Conservation (phyloP, 2,888 invertebrate species). For the Embidobia sp. region DNA sequence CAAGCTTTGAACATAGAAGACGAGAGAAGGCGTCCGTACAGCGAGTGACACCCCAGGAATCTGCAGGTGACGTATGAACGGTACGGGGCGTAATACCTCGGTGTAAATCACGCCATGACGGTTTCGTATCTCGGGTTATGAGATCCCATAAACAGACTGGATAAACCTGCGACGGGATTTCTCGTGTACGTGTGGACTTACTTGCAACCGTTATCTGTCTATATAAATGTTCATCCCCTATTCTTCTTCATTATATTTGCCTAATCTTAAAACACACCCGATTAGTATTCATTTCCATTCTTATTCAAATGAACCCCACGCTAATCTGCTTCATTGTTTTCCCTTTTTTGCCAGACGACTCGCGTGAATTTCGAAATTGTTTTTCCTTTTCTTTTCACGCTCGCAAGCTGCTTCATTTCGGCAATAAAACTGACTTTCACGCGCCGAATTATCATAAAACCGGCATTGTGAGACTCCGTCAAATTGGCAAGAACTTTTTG, state of each 20-base stretch:
- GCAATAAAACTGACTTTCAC: constrained; percentile 12
- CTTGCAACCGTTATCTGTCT: constrained; percentile 46
- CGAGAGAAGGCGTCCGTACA: no score
- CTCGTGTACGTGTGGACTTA: constrained; percentile 48
- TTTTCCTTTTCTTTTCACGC: constrained; percentile 11
- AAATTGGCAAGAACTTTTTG: constrained; percentile 24
- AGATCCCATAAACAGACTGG: constrained; percentile 71
- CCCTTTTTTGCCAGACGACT: no score
- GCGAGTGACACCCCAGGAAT: constrained; percentile 64
- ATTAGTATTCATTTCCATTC: constrained; percentile 50
- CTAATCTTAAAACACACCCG: constrained; percentile 50
- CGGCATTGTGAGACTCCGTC: constrained; percentile 14
- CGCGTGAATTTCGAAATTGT: constrained; percentile 27
- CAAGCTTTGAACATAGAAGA: constrained; percentile 55
- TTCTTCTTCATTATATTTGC: constrained; percentile 55
- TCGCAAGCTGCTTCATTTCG: constrained; percentile 18
- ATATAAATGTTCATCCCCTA: constrained; percentile 55
- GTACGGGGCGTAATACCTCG: constrained; percentile 72
- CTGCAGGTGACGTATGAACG: constrained; percentile 72
- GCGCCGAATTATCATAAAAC: constrained; percentile 20
- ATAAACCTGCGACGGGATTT: constrained; percentile 49
- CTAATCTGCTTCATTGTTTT: constrained; percentile 36
- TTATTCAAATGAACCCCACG: constrained; percentile 31
- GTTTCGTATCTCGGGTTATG: constrained; percentile 72
- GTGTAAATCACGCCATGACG: constrained; percentile 73